These are phyloP conservation scores for Diachrysia chrysitis DNA, from an alignment of 2,888 invertebrate genomes.

Conservation along the genomic window DNA sequence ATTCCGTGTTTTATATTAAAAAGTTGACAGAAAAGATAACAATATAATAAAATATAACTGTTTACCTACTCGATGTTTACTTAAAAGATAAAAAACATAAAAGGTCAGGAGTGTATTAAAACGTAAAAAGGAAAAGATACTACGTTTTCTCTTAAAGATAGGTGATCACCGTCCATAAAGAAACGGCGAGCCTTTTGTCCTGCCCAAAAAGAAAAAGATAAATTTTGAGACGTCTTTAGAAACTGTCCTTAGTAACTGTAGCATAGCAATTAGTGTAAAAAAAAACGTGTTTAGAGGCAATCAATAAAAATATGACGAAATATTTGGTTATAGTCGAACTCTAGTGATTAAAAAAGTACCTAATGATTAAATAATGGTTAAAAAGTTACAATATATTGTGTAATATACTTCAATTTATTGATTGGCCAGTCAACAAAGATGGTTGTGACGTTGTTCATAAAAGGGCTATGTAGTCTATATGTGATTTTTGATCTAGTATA, in stretches of 20 bases:
- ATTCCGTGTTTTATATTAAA: not conserved
- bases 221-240: not conserved
- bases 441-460: too few species aligned
- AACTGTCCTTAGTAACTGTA: not conserved
- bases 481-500: too few species aligned
- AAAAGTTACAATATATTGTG: not conserved
- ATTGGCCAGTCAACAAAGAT: too few species aligned
- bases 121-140: not conserved
- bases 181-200: not conserved
- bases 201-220: not conserved
- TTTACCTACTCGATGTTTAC: not conserved
- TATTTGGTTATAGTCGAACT: not conserved
- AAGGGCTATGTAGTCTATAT: too few species aligned
- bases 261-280: not conserved
- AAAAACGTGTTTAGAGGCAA: not conserved
- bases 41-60: not conserved
- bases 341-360: not conserved
- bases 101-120: not conserved
- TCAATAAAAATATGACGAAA: not conserved
- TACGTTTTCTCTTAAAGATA: conserved; percentile 1
- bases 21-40: not conserved
- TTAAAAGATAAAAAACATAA: not conserved
- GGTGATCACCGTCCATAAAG: not conserved
- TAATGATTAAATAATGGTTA: not conserved
- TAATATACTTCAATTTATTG: too few species aligned